A percentile compares a stretch with the other conserved stretches of the same genome.
phyloP scores from a whole-genome alignment of 1,140 invertebrate genomes.

The Pogonus chalceus region DNA sequence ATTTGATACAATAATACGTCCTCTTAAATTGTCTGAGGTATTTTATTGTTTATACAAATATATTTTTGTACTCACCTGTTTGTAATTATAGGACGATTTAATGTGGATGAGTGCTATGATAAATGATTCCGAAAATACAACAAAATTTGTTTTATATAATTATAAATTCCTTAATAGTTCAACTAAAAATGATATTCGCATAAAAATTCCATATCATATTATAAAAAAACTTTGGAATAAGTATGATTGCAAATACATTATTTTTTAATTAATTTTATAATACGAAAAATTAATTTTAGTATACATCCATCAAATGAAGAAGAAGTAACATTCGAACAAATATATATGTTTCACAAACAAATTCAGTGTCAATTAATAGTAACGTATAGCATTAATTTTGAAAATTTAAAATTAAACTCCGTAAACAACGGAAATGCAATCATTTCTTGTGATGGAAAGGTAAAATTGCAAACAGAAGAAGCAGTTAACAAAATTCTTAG shows the following conservation, averaged over 20 bases:
- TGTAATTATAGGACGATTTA: neutral
- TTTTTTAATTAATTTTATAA: neutral
- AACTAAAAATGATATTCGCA: neutral
- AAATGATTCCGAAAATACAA: neutral
- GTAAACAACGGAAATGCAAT: neutral
- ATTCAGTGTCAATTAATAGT: neutral
- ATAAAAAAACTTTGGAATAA: neutral
- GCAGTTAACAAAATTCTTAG: neutral
- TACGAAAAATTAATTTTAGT: neutral
- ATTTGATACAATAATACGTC: neutral
- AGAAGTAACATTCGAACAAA: neutral
- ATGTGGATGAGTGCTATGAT: neutral
- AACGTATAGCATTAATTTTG: neutral
- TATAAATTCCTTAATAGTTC: neutral
- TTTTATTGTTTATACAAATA: neutral
- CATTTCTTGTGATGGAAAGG: neutral
- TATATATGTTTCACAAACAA: neutral
- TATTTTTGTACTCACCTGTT: neutral
- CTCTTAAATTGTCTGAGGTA: neutral
- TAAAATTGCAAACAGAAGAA: neutral
- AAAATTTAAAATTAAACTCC: neutral
- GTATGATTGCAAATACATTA: neutral
- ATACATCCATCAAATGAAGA: neutral
- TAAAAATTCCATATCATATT: neutral
- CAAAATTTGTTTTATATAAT: neutral